Evolutionary conservation across 2,797 vertebrate genomes (phyloP).

Genomic region (Sus cebifrons): DNA sequence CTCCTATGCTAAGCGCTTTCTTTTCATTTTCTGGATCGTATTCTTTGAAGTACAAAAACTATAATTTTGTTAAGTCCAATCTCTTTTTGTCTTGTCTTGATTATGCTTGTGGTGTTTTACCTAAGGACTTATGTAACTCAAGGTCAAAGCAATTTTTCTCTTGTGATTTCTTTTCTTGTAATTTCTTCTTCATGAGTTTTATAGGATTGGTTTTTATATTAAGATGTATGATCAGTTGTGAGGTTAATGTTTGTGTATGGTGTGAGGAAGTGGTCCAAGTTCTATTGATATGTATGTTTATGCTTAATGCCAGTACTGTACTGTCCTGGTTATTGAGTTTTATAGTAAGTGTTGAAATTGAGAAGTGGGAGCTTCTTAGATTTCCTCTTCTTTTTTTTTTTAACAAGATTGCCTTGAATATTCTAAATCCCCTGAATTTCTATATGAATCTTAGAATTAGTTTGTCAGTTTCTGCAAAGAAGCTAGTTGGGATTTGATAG

Average conservation of each 20-base stretch:
- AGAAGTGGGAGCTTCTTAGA: neutral
- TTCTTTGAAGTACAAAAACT: neutral
- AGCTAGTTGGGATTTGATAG: neutral
- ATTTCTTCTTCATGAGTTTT: constrained; percentile 18
- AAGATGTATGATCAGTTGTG: neutral
- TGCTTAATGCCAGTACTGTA: neutral
- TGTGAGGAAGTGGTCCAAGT: neutral
- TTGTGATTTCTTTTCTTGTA: neutral
- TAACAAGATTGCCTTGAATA: neutral
- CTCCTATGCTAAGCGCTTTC: neutral
- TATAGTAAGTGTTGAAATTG: constrained; percentile 1
- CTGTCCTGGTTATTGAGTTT: neutral
- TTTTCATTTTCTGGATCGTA: neutral
- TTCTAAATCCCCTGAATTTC: neutral
- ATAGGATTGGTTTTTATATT: neutral
- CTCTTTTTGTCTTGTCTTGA: neutral
- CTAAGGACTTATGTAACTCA: neutral
- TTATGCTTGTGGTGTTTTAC: neutral
- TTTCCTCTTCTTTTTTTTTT: neutral
- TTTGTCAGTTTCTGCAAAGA: neutral
- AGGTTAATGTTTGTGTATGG: neutral
- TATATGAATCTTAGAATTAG: neutral
- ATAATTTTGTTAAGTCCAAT: neutral
- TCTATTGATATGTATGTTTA: neutral
- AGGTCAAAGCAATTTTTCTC: neutral